Base-by-base conservation (phyloP, 2,113 vertebrate species). In the Sorex araneus region DNA sequence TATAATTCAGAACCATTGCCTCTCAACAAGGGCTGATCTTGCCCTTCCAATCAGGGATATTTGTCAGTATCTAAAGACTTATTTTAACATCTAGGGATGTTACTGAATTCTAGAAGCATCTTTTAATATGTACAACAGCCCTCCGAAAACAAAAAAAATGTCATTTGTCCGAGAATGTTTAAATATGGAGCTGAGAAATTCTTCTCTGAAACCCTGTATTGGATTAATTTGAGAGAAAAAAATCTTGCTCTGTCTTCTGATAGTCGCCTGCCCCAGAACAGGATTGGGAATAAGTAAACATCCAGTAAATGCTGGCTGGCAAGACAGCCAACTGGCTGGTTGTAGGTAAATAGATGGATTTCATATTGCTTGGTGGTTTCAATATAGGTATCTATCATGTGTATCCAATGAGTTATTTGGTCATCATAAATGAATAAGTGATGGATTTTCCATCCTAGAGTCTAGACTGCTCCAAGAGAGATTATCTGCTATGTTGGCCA, bases 161-260 rank as follows among this genome's bases (percentile, higher is more conserved):
- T 10, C 50, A 47, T 28, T n/a, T 21, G 73, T 23, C n/a, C 40
- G 69, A 32, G 86, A 80, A n/a, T 25, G 50, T 34, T 50, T 84
- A 64, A 71, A 13, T 15, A 5, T 23, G 2, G 30, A 36, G 7
- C 12, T 70, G 27, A 86, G 74, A 89, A 80, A 30, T 54, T 3
- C 71, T 92, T 4, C 50, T 88, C 71, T 45, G 60, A 83, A 83
- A 67, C 11, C 67, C 79, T 25, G 32, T 16, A 34, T 18, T 89
- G 40, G 63, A 30, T 77, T 94, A 89, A n/a, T 78, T 77, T 57
- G 75, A 90, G 12, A 90, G 18, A 11, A 89, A 95, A 90, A 3
- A 10, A n/a, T 89, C 32, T 63, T 63, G 2, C 13, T 50, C 47
- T 12, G 10, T 50, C 47, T 50, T 10, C 13, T 50, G 47, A 50